Evolutionary conservation across 2,797 vertebrate species (phyloP).

Genomic region (Huso huso): DNA sequence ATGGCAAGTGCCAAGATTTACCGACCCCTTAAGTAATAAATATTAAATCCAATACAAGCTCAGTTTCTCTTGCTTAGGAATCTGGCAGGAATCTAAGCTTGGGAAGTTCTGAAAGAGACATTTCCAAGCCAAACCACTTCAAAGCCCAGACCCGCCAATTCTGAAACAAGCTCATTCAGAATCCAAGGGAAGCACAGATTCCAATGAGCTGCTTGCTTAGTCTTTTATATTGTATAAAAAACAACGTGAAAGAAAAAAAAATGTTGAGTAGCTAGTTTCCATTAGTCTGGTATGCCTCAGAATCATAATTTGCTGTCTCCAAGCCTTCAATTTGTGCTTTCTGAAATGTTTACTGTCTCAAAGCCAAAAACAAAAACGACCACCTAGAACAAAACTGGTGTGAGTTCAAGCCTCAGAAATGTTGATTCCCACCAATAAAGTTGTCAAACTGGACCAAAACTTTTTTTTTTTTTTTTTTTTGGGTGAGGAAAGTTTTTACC

Average conservation of each 20-base stretch:
- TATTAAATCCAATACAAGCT: slow-evolving; percentile 40
- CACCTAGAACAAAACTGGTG: slow-evolving; percentile 21
- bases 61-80: slow-evolving; percentile 39
- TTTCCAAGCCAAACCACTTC: slow-evolving; percentile 53
- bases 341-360: slow-evolving; percentile 12
- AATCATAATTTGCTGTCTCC: slow-evolving; percentile 33
- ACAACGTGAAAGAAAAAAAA: slow-evolving; percentile 36
- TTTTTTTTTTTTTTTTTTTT: not conserved
- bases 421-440: slow-evolving; percentile 23
- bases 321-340: slow-evolving; percentile 21
- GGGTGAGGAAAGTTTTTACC: too few species aligned
- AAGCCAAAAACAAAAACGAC: slow-evolving; percentile 15
- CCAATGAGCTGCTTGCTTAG: slow-evolving; percentile 36
- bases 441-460: slow-evolving; percentile 13
- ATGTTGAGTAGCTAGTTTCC: slow-evolving; percentile 40
- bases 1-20: slow-evolving; percentile 37
- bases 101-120: slow-evolving; percentile 46
- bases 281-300: slow-evolving; percentile 40
- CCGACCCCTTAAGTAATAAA: slow-evolving; percentile 22
- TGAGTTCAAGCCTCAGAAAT: slow-evolving; percentile 16
- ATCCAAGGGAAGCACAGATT: slow-evolving; percentile 30
- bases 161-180: slow-evolving; percentile 12
- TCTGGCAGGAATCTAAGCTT: slow-evolving; percentile 34
- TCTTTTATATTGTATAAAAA: slow-evolving; percentile 52
- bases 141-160: slow-evolving; percentile 25